Percentiles rank a stretch among this genome's conserved stretches.
Evolutionary conservation across 2,797 vertebrate species (phyloP).

Genomic region (Threskiornis aethiopicus): DNA sequence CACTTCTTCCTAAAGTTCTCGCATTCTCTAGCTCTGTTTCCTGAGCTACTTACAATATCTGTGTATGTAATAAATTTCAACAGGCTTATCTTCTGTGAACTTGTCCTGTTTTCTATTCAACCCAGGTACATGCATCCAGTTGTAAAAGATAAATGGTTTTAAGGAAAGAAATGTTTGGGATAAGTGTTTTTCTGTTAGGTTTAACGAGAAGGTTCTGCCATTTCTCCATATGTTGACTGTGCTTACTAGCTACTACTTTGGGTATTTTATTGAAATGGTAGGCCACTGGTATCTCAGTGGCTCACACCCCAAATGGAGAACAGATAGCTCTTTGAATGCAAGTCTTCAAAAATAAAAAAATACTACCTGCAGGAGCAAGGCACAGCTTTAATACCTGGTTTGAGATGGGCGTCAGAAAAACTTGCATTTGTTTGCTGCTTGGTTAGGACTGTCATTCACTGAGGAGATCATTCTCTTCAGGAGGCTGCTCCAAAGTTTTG

Average conservation of each 20-base stretch:
- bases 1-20: not conserved
- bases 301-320: not conserved
- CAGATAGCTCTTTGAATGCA: not conserved
- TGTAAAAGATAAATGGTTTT: not conserved
- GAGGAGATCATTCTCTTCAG: not conserved
- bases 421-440: not conserved
- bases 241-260: not conserved
- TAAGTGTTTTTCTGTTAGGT: not conserved
- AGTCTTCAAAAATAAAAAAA: not conserved
- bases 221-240: not conserved
- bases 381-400: not conserved
- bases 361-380: not conserved
- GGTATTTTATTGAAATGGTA: not conserved
- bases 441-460: not conserved
- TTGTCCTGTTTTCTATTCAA: not conserved
- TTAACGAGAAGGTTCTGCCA: not conserved
- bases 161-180: not conserved
- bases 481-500: not conserved
- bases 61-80: not conserved
- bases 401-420: not conserved
- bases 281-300: not conserved
- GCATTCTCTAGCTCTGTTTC: not conserved
- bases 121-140: fast-evolving
- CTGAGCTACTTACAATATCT: not conserved
- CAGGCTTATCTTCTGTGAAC: not conserved